Base-by-base conservation (phyloP, 2,113 vertebrate genomes). In the Lepisosteus osseus region DNA sequence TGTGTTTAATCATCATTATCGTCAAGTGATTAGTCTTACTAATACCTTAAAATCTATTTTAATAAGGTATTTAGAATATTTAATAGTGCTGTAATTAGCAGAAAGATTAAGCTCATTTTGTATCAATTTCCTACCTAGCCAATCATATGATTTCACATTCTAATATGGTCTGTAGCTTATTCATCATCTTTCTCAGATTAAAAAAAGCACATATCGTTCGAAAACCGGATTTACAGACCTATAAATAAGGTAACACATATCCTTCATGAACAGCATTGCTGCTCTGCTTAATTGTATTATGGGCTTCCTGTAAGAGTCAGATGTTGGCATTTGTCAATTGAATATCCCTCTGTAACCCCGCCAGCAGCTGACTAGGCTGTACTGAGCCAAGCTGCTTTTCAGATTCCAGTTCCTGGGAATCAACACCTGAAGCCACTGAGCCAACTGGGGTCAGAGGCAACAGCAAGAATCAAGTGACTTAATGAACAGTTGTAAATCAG, bases 401-500 rank as follows among this genome's bases (percentile, higher is more conserved):
- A 77, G 83, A 70, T 76, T 68, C 75, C 54, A 2, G 66, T 77
- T 82, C 74, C 84, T 80, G 74, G 41, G 78, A 82, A 79, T 79
- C 74, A 74, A 76, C 77, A 78, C 83, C 85, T 82, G 73, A 7
- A 80, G 85, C 87, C 87, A 83, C 55, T 80, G 80, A 77, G 76
- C 86, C 88, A 88, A 85, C 88, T 87, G 86, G 29, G 86, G 83
- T 84, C 81, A 63, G 54, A 83, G 74, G 80, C 77, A 83, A 85
- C 78, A 73, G 83, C 13, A 86, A 86, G 87, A 90, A 90, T 91
- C 87, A 74, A 72, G 80, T 82, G 78, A 84, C 86, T 87, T 91
- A 89, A 90, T 88, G 89, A 89, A 78, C 77, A 72, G 77, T 84
- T 82, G 87, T 91, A 89, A 90, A 91, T 91, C 89, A 90, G 83